A percentile compares a stretch with the other conserved stretches of the same genome.
phyloP scores from a whole-genome alignment of 2,888 invertebrate genomes.

The Andrena haemorrhoa region DNA sequence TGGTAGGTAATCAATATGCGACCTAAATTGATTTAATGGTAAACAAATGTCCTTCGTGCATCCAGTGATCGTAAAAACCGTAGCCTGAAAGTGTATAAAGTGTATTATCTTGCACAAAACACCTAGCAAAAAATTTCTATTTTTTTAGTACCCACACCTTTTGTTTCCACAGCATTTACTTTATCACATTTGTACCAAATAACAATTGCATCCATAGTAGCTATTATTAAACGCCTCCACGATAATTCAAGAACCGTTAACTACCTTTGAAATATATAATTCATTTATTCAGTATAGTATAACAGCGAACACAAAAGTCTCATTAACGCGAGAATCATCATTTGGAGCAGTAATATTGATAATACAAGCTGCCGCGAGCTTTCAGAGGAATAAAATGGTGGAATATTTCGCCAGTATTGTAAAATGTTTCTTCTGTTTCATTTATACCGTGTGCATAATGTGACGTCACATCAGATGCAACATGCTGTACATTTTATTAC shows the following conservation, averaged over 20 bases:
- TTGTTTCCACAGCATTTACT: too few species aligned
- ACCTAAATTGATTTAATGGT: constrained; percentile 33
- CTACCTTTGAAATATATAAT: too few species aligned
- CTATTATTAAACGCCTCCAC: too few species aligned
- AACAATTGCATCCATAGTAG: too few species aligned
- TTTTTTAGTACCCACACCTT: too few species aligned
- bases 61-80: too few species aligned
- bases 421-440: constrained; percentile 4
- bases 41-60: too few species aligned
- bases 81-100: too few species aligned
- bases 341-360: constrained; percentile 24
- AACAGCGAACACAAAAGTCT: neutral
- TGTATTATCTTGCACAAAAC: too few species aligned
- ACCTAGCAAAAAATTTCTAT: too few species aligned
- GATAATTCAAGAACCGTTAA: too few species aligned
- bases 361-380: constrained; percentile 12
- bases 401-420: neutral
- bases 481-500: neutral
- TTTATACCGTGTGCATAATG: neutral
- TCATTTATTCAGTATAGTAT: neutral
- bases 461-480: neutral
- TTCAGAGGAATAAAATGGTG: constrained; percentile 19
- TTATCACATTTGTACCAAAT: too few species aligned
- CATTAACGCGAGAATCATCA: neutral
- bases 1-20: constrained; percentile 19